Evolutionary conservation across 2,888 invertebrate genomes (phyloP).

Genomic region (Azorinus chamasolen): DNA sequence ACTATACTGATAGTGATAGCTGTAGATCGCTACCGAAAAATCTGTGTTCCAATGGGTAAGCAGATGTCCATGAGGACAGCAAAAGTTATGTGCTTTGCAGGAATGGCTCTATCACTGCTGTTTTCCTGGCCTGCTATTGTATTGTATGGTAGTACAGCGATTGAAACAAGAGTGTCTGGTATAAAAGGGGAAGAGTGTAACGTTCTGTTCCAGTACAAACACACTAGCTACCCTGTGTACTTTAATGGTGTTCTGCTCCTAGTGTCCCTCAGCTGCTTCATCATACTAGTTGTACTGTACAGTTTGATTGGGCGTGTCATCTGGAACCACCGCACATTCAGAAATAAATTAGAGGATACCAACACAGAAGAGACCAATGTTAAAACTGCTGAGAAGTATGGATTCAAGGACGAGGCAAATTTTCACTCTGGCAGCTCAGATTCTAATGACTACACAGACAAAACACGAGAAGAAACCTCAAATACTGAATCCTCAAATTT

Average conservation of each 20-base stretch:
- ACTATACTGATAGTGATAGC: slow-evolving; percentile 64
- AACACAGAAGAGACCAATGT: slow-evolving; percentile 44
- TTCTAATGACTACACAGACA: slow-evolving; percentile 16
- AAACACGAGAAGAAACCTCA: not conserved
- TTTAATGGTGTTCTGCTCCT: slow-evolving; percentile 56
- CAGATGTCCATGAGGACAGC: slow-evolving; percentile 54
- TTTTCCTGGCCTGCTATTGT: slow-evolving; percentile 65
- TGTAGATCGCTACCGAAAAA: slow-evolving; percentile 66
- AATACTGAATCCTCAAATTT: slow-evolving; percentile 2
- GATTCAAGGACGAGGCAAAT: slow-evolving; percentile 25
- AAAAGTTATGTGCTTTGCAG: slow-evolving; percentile 47
- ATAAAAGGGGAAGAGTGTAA: slow-evolving; percentile 58
- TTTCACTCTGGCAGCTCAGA: slow-evolving; percentile 53
- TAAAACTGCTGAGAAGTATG: slow-evolving; percentile 23
- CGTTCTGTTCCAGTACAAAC: slow-evolving; percentile 37
- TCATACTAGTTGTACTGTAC: slow-evolving; percentile 55
- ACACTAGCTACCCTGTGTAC: slow-evolving; percentile 48
- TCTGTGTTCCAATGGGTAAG: slow-evolving; percentile 56
- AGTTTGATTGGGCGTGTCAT: slow-evolving; percentile 59
- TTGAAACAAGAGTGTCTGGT: slow-evolving; percentile 30
- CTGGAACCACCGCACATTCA: slow-evolving; percentile 53
- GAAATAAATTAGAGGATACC: slow-evolving; percentile 18
- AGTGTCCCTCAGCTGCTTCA: slow-evolving; percentile 53
- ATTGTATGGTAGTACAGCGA: slow-evolving; percentile 55
- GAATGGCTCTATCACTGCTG: slow-evolving; percentile 43